Conservation (phyloP, 2,888 invertebrate species). For the Cryptocheilus praepositus region DNA sequence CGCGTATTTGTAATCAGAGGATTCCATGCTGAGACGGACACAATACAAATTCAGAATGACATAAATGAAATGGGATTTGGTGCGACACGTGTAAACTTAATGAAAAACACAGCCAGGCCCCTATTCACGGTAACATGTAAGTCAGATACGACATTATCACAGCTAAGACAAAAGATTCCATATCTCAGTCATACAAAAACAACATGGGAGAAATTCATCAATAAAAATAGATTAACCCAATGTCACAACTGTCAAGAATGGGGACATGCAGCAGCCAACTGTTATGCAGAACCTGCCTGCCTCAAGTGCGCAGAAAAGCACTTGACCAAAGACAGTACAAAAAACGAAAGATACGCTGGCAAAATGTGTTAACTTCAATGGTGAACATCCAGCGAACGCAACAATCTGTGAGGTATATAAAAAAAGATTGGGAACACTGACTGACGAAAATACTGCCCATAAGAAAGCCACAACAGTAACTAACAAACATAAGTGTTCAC, state of each 20-base stretch:
- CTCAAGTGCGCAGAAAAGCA: conserved; percentile 56
- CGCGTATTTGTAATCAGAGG: conserved; percentile 10
- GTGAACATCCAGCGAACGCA: conserved; percentile 56
- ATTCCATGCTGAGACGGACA: background rate
- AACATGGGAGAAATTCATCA: conserved; percentile 46
- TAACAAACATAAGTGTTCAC: too few species aligned
- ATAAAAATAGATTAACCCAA: conserved; percentile 51
- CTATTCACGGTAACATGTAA: conserved; percentile 46
- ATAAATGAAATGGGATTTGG: too few species aligned
- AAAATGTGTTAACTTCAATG: conserved; percentile 58
- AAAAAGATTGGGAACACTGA: conserved; percentile 22
- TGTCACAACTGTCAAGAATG: conserved; percentile 60
- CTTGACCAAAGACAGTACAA: conserved; percentile 49
- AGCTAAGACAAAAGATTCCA: conserved; percentile 32
- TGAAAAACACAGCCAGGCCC: conserved; percentile 43
- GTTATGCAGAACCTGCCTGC: conserved; percentile 48
- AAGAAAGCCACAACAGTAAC: too few species aligned
- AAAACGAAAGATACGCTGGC: conserved; percentile 47
- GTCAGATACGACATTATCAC: conserved; percentile 19
- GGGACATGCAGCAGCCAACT: too few species aligned
- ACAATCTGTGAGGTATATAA: conserved; percentile 42
- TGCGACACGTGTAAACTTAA: conserved; percentile 29
- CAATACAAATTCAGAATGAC: conserved; percentile 15
- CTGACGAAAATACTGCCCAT: too few species aligned
- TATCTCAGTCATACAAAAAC: conserved; percentile 44